Conservation (phyloP, 92 coral and sea anemone genomes). For the Pocillopora grandis region DNA sequence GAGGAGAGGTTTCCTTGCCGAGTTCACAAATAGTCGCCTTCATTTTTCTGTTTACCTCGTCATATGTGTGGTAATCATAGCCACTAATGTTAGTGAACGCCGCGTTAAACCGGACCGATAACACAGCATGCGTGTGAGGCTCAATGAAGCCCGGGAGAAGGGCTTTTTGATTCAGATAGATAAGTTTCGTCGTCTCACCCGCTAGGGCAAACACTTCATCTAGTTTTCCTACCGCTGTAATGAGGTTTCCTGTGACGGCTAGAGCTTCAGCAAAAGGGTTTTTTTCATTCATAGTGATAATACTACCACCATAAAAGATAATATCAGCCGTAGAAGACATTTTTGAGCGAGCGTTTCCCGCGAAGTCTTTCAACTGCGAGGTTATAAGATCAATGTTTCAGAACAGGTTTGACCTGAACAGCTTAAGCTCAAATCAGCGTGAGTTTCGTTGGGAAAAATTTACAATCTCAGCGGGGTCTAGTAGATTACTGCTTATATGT, state of each 20-base stretch:
- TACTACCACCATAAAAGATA: conserved; percentile 60
- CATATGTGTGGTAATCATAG: conserved; percentile 29
- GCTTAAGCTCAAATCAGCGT: too few species aligned
- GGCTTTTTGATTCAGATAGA: conserved; percentile 53
- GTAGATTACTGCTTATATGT: too few species aligned
- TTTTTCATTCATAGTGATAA: conserved; percentile 66
- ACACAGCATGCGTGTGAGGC: conserved; percentile 60
- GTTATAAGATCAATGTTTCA: too few species aligned
- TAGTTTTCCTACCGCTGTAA: conserved; percentile 52
- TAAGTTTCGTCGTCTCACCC: conserved; percentile 38
- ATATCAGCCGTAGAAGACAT: conserved; percentile 43
- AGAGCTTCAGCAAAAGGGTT: conserved; percentile 65
- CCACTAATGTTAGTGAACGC: conserved; percentile 29
- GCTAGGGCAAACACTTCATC: conserved; percentile 34
- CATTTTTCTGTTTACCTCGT: conserved; percentile 45
- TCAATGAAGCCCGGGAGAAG: conserved; percentile 77
- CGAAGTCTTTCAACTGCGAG: too few species aligned
- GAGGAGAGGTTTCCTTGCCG: conserved; percentile 12
- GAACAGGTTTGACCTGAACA: too few species aligned
- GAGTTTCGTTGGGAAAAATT: too few species aligned
- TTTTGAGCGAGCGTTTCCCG: not conserved
- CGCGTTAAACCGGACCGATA: conserved; percentile 7
- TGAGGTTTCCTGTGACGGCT: conserved; percentile 57
- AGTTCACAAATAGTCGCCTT: conserved; percentile 16
- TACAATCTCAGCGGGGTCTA: too few species aligned